Base-by-base conservation (phyloP, 2,888 invertebrate species). In the Hofmannophila pseudospretella region DNA sequence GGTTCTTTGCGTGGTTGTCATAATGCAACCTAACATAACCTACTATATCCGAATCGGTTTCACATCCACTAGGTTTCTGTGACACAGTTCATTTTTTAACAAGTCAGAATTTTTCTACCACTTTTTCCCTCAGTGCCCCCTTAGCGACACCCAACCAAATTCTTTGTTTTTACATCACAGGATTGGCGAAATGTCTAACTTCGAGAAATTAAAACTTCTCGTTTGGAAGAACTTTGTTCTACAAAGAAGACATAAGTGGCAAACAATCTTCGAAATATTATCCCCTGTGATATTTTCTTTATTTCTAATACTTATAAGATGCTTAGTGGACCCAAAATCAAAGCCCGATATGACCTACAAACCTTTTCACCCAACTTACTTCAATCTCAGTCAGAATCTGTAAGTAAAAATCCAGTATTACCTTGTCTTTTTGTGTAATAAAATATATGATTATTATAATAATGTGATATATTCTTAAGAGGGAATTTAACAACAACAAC, bases 211-310 rank as follows among this genome's bases (percentile, higher is more conserved):
- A 62, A 75, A 88, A 43, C 88, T 96, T 32, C 86, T 96, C 7
- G 79, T 94, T 52, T 96, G 95, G 95, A 96, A 96, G 72, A 96
- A 96, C 69, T 92, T 91, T 84, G 71, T 92, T 7, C 82, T 95
- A 7, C 94, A 95, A 80, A 91, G 88, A 72, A 87, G 94, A 49
- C 92, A 92, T 72, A 91, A 91, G 66, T 72, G 90, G 57, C 92
- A 93, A 71, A 92, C 94, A 3, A 39, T 89, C 4, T 80, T 94
- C 47, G 95, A 95, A 79, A 88, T 96, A 46, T 60, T 91, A 20
- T 84, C 92, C 35, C 94, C 94, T 38, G 90, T 92, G 23, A 64
- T 93, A 49, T 93, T 94, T 73, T 89, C 91, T 7, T 63, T 91
- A 34, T 86, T 95, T 47, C 74, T 96, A 52, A 92, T 95, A 38